phyloP scores from a whole-genome alignment of 2,797 vertebrate species.

The Sebastes variabilis region DNA sequence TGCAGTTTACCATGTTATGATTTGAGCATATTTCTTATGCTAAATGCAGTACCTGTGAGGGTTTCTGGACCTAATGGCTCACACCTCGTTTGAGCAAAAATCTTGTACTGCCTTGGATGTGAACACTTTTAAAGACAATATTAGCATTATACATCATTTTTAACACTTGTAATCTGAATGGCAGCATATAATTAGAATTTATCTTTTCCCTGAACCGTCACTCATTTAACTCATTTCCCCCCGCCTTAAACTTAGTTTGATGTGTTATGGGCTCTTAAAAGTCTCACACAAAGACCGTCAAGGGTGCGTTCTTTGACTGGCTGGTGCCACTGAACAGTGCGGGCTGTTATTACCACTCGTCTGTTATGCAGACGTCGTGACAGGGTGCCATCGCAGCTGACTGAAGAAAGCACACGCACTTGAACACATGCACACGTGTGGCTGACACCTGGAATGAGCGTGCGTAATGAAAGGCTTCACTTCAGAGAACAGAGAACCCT shows the following conservation, averaged over 20 bases:
- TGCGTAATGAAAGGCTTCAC: slow-evolving; percentile 40
- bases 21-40: too few relatives aligned
- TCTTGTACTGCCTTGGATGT: not conserved
- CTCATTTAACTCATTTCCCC: not conserved
- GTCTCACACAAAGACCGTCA: not conserved
- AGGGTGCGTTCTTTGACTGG: not conserved
- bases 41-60: too few relatives aligned
- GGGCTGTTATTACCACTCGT: not conserved
- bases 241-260: not conserved
- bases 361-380: slow-evolving; percentile 22
- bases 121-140: not conserved
- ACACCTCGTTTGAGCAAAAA: not conserved
- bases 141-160: not conserved
- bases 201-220: not conserved
- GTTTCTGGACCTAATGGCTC: not conserved
- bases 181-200: not conserved
- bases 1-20: too few relatives aligned
- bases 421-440: not conserved
- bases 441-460: slow-evolving; percentile 39
- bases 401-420: not conserved
- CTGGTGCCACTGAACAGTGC: slow-evolving; percentile 19
- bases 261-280: not conserved
- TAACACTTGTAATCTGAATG: not conserved
- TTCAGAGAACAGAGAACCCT: slow-evolving; percentile 43
- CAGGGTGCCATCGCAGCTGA: slow-evolving; percentile 3